These are phyloP conservation scores for Hydrocynus forskahlii DNA, from an alignment of 2,797 vertebrate species.

Conservation along the genomic window DNA sequence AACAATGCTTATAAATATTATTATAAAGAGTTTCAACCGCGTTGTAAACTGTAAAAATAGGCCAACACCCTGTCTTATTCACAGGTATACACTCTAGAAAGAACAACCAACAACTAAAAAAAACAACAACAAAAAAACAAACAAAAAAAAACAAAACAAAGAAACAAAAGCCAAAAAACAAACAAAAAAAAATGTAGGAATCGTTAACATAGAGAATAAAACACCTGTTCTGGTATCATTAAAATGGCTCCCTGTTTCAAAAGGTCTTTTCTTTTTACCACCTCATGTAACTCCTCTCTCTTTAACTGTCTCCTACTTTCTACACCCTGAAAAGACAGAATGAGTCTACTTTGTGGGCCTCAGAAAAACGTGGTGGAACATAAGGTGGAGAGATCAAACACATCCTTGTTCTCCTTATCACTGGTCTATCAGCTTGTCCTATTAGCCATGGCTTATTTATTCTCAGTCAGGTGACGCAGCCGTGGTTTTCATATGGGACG, in stretches of 20 bases:
- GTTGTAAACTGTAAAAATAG: background rate
- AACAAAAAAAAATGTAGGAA: background rate
- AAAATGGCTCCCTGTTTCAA: background rate
- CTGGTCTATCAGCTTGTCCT: background rate
- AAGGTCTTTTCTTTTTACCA: background rate
- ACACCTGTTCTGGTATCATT: background rate
- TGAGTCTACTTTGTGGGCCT: background rate
- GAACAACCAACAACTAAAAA: too few species aligned
- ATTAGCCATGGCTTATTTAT: conserved; percentile 15
- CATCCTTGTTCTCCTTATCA: conserved; percentile 13
- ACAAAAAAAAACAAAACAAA: too few species aligned
- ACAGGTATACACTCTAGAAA: background rate
- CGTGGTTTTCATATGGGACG: conserved; percentile 18
- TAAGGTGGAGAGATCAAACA: background rate
- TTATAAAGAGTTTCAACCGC: too few species aligned
- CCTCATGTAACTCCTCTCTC: too few species aligned
- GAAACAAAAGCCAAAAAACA: too few species aligned
- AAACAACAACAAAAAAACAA: too few species aligned
- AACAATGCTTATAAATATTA: too few species aligned
- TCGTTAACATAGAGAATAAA: background rate
- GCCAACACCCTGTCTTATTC: background rate
- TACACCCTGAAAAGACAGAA: too few species aligned
- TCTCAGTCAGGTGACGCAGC: conserved; percentile 19
- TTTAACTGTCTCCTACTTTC: too few species aligned
- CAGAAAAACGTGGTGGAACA: background rate